These are phyloP conservation scores for Caenorhabditis virilis DNA, from an alignment of 2,888 invertebrate genomes.

Conservation along the genomic window DNA sequence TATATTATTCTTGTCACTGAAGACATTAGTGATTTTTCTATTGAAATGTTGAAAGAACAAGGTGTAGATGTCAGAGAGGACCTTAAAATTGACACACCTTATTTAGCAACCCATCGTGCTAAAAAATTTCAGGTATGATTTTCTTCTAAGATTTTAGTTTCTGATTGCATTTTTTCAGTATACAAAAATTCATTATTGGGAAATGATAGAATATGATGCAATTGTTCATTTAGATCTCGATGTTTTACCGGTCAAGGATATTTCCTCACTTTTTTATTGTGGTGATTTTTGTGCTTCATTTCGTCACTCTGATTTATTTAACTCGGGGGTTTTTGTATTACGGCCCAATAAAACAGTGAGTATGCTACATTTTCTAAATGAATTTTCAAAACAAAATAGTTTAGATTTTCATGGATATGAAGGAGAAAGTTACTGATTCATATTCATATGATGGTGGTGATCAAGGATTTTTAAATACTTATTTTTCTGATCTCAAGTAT, in stretches of 20 bases:
- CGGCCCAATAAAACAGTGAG: conserved; percentile 53
- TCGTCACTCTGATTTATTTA: conserved; percentile 64
- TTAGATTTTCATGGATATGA: conserved; percentile 55
- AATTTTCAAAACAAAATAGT: background rate
- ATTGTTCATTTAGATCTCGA: conserved; percentile 58
- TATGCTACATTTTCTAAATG: background rate
- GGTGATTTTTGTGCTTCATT: conserved; percentile 57
- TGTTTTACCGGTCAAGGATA: conserved; percentile 44
- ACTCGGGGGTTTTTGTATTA: conserved; percentile 62
- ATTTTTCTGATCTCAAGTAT: conserved; percentile 53
- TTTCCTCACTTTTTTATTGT: conserved; percentile 52
- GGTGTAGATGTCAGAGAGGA: conserved; percentile 42
- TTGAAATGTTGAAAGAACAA: conserved; percentile 32
- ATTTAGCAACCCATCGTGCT: conserved; percentile 46
- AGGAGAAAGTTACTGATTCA: conserved; percentile 28
- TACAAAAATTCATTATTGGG: conserved; percentile 62
- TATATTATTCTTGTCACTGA: conserved; percentile 57
- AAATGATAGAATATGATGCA: conserved; percentile 48
- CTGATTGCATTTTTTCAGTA: conserved; percentile 45
- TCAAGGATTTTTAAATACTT: conserved; percentile 63
- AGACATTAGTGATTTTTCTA: conserved; percentile 42
- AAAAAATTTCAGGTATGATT: conserved; percentile 54
- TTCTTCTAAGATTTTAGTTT: background rate
- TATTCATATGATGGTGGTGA: conserved; percentile 63
- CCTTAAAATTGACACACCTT: conserved; percentile 58